Base-by-base conservation (phyloP, 2,797 vertebrate species). In the Discoglossus pictus region DNA sequence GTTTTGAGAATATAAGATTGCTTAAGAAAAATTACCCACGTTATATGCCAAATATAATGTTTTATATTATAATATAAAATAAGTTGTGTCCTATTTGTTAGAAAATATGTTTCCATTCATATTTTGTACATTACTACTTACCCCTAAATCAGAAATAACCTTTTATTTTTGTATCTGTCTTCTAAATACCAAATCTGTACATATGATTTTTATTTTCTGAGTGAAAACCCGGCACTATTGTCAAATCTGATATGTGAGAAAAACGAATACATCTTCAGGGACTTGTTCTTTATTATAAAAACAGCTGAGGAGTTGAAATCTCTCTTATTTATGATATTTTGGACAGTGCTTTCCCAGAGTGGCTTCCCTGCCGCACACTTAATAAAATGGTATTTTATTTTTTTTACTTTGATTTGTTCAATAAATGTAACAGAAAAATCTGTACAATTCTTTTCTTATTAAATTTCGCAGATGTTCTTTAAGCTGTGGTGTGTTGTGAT, bases 351-450 rank as follows among this genome's bases (percentile, higher is more conserved):
- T 31, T 52, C 38, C 65, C 51, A 20, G 21, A 9, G 20, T 48
- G 63, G 42, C 42, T 25, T 17, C n/a, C 46, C 42, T 21, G 31
- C 27, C 55, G 35, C n/a, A 25, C 51, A 61, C 16, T 25, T 61
- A 61, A 68, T 68, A 68, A 68, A 68, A 42, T 53, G 18, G 7
- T 53, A 44, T 44, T 61, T n/a, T n/a, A n/a, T n/a, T n/a, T n/a
- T n/a, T n/a, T 60, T 44, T 68, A 20, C 53, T 67, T 61, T 53
- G 47, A 68, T 68, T 44, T 61, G 56, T 53, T 53, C 65, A 20
- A 46, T 61, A 68, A 53, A 68, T 61, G 56, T 24, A 42, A 20
- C 47, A 27, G 13, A 46, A 40, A 31, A 31, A 12, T 4, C 7
- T 10, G 27, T 17, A 20, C 55, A 16, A 40, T 18, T 24, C 40